These are phyloP conservation scores for Labeo catla DNA, from an alignment of 2,113 vertebrate species.

Conservation along the genomic window DNA sequence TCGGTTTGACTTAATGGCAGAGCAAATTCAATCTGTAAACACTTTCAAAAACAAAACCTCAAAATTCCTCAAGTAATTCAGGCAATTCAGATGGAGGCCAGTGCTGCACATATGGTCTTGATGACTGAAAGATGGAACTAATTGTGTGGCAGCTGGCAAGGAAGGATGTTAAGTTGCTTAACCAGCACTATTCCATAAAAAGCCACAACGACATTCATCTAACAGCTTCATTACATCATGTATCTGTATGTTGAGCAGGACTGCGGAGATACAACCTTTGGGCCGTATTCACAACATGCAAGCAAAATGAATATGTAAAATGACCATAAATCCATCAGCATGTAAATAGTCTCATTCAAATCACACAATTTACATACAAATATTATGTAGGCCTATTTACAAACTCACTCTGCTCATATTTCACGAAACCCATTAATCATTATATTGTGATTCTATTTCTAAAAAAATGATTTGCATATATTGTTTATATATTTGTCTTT, in stretches of 20 bases:
- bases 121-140: conserved; percentile 41
- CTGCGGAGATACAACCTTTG: not conserved
- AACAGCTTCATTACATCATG: not conserved
- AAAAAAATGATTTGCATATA: too few relatives aligned
- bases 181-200: conserved; percentile 26
- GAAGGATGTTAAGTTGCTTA: conserved; percentile 5
- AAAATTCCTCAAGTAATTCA: conserved; percentile 24
- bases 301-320: not conserved
- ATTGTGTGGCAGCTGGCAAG: conserved; percentile 35
- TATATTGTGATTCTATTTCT: not conserved
- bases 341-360: not conserved
- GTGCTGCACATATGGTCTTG: conserved; percentile 14
- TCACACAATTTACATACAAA: not conserved
- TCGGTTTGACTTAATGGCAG: not conserved
- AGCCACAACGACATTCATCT: not conserved
- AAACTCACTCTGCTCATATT: not conserved
- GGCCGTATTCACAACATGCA: not conserved
- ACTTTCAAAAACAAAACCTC: conserved; percentile 38
- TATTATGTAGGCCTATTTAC: not conserved
- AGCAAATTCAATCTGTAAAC: conserved; percentile 34
- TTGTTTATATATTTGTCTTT: too few relatives aligned
- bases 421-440: not conserved
- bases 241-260: not conserved
- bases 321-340: not conserved
- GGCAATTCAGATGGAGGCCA: conserved; percentile 20